Conservation (phyloP, 1,140 invertebrate genomes). For the Anoplolepis gracilipes region DNA sequence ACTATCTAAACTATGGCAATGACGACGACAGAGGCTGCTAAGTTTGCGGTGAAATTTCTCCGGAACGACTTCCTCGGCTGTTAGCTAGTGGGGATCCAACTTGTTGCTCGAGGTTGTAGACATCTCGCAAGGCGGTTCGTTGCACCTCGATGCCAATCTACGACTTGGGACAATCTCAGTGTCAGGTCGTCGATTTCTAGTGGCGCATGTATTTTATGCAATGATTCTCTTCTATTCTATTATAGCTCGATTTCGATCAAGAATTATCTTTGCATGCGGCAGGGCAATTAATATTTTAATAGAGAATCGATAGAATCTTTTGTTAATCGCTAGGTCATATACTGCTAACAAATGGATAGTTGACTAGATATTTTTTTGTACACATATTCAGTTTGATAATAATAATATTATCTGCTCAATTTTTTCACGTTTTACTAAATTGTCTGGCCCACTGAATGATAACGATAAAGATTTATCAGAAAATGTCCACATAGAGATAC, state of each 20-base stretch:
- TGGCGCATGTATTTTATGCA: constrained; percentile 28
- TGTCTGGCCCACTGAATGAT: background rate
- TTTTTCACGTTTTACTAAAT: background rate
- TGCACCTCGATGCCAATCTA: constrained; percentile 64
- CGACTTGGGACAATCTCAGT: constrained; percentile 67
- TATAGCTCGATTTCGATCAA: constrained; percentile 24
- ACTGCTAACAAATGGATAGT: background rate
- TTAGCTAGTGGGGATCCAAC: constrained; percentile 54
- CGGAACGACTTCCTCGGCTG: constrained; percentile 66
- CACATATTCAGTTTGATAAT: background rate
- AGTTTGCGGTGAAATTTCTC: constrained; percentile 80
- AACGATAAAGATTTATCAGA: background rate
- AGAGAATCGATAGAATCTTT: background rate
- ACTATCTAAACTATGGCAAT: background rate
- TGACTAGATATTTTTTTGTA: background rate
- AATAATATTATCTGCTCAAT: background rate
- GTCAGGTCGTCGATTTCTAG: constrained; percentile 70
- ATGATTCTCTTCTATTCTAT: background rate
- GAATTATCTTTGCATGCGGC: background rate
- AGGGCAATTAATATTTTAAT: background rate
- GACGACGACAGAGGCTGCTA: constrained; percentile 68
- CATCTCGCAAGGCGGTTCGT: constrained; percentile 66
- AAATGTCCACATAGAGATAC: background rate
- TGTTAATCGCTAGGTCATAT: background rate
- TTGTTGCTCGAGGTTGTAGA: constrained; percentile 69